Evolutionary conservation across 2,888 invertebrate genomes (phyloP), one percentile per base, ranked within the genome.

Genomic region (Tipula lateralis): DNA sequence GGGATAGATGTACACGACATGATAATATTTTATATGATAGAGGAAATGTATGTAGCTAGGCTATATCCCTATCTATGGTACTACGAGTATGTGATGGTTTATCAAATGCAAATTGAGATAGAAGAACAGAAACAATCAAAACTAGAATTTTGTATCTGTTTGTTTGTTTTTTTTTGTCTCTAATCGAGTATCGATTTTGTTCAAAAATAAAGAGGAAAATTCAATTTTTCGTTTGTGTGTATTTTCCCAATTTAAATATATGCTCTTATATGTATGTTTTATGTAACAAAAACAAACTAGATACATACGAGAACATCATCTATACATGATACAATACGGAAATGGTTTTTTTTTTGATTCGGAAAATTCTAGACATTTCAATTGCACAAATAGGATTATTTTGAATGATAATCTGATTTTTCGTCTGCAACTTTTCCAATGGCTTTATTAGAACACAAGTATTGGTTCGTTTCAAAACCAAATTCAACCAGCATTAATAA

Each of bases 21-120:
- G 44, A 50, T 50, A 50, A 50, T 50, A 50, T 50, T 50, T 50
- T 50, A 50, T 50, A 50, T 50, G 44, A 50, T 50, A 50, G 44
- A 50, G 44, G 44, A 50, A 16, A 50, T 50, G 44, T 50, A 50
- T n/a, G n/a, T n/a, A n/a, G n/a, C n/a, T n/a, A n/a, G n/a, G n/a
- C n/a, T n/a, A n/a, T 50, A 50, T 50, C 44, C 44, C 16, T 50
- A 50, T 50, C 44, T 50, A 19, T 50, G 44, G 44, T 50, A 16
- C 44, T 16, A n/a, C n/a, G n/a, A n/a, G n/a, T n/a, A 16, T 50
- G n/a, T 44, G n/a, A 44, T 44, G 39, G 44, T 50, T 50, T 50
- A 50, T 50, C 44, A 50, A 50, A 50, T 50, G 44, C 44, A 50
- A 50, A 50, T 50, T 50, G 44, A 50, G 44, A 50, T 50, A 50